These are phyloP conservation scores for Eurosta solidaginis DNA, from an alignment of 1,140 invertebrate species.

Conservation along the genomic window DNA sequence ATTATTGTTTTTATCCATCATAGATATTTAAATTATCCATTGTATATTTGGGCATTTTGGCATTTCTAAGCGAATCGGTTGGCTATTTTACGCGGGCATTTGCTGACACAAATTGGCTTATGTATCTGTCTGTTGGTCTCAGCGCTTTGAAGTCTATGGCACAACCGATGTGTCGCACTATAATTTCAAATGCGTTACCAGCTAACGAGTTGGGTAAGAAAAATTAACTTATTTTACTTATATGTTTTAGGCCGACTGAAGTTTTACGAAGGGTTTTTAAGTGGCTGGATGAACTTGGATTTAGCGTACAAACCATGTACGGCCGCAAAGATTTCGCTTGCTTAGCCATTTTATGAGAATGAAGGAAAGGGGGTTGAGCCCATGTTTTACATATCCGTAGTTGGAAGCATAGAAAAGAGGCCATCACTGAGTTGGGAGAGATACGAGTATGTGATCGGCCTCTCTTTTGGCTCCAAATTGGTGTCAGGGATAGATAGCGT, in stretches of 20 bases:
- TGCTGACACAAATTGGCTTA: slow-evolving; percentile 66
- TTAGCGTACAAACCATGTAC: too few species aligned
- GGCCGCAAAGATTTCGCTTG: too few species aligned
- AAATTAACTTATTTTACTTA: too few species aligned
- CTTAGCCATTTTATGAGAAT: too few species aligned
- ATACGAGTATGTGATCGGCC: too few species aligned
- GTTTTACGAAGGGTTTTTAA: not conserved
- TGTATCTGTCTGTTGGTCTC: slow-evolving; percentile 64
- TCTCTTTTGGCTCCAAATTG: too few species aligned
- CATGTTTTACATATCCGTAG: too few species aligned
- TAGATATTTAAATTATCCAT: slow-evolving; percentile 45
- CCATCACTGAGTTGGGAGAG: too few species aligned
- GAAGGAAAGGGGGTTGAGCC: too few species aligned
- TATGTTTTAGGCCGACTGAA: not conserved
- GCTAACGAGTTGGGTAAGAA: slow-evolving; percentile 66
- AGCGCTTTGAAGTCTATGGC: slow-evolving; percentile 64
- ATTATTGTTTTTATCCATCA: not conserved
- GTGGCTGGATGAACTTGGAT: too few species aligned
- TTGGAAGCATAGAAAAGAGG: too few species aligned
- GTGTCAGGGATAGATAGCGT: too few species aligned
- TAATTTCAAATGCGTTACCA: slow-evolving; percentile 69
- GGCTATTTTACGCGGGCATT: slow-evolving; percentile 64
- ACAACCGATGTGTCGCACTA: slow-evolving; percentile 67
- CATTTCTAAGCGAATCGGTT: slow-evolving; percentile 51
- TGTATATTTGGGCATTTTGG: slow-evolving; percentile 46